A percentile compares a stretch with the other conserved stretches of the same genome.
Conservation (phyloP, 2,888 invertebrate genomes). For the Drosophila sordidapex region DNA sequence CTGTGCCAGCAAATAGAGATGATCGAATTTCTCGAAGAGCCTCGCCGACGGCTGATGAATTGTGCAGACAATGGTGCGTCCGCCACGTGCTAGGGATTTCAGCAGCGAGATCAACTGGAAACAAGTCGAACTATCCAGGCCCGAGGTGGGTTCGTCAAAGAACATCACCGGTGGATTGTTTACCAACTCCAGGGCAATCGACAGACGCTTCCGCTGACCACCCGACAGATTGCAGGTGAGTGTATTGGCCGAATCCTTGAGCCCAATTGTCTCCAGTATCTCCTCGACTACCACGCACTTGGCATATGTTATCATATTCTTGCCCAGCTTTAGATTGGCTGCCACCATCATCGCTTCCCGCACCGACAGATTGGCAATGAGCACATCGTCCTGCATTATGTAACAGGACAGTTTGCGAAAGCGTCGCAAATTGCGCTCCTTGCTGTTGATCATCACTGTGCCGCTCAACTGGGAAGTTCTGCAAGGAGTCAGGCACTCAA, state of each 20-base stretch:
- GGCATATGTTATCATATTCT: constrained; percentile 89
- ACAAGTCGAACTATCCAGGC: constrained; percentile 97
- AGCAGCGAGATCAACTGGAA: constrained; percentile 95
- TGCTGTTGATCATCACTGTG: constrained; percentile 94
- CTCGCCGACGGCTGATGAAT: constrained; percentile 98
- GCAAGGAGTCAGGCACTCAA: constrained; percentile 36
- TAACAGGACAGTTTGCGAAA: constrained; percentile 98
- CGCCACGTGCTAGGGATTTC: constrained; percentile 94
- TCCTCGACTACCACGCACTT: constrained; percentile 93
- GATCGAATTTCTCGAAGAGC: constrained; percentile 97
- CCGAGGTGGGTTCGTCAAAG: constrained; percentile 97
- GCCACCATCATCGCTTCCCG: constrained; percentile 96
- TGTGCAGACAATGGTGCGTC: constrained; percentile 96
- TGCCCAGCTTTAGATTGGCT: constrained; percentile 95
- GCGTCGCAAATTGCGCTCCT: constrained; percentile 92
- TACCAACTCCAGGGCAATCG: constrained; percentile 96
- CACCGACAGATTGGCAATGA: constrained; percentile 95
- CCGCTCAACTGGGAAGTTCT: constrained; percentile 95
- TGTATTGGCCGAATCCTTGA: constrained; percentile 92
- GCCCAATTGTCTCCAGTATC: constrained; percentile 93
- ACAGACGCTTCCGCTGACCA: constrained; percentile 95
- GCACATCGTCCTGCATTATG: constrained; percentile 97
- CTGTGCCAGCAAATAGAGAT: constrained; percentile 95
- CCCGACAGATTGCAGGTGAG: constrained; percentile 93
- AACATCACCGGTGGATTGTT: constrained; percentile 99